phyloP scores from a whole-genome alignment of 2,888 invertebrate species.

The Drosophila recens region DNA sequence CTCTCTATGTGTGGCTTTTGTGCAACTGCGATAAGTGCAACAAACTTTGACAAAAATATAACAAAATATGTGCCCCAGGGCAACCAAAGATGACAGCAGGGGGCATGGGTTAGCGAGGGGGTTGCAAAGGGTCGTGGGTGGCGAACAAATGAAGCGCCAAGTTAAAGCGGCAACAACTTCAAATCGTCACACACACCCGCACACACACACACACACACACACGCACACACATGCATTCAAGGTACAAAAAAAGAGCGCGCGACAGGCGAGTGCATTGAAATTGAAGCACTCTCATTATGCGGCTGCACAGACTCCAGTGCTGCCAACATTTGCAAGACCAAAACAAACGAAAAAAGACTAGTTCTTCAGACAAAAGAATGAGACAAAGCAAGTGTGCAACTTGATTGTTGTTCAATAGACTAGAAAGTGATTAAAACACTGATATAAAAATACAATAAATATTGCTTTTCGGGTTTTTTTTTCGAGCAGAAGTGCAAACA shows the following conservation, averaged over 20 bases:
- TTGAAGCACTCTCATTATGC: slow-evolving; percentile 71
- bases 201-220: slow-evolving; percentile 22
- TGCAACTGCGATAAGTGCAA: slow-evolving; percentile 70
- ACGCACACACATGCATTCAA: slow-evolving; percentile 15
- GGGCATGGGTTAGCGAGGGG: not conserved
- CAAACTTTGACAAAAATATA: slow-evolving; percentile 73
- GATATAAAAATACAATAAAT: too few relatives aligned
- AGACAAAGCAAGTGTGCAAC: not conserved
- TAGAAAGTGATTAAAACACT: not conserved
- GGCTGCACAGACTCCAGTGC: slow-evolving; percentile 40
- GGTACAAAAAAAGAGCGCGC: slow-evolving; percentile 32
- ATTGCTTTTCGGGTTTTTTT: too few relatives aligned
- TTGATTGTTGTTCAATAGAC: not conserved
- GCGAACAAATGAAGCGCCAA: slow-evolving; percentile 53
- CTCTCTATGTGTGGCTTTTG: slow-evolving; percentile 30
- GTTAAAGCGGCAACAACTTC: slow-evolving; percentile 41
- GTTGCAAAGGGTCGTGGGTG: not conserved
- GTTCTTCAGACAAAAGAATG: not conserved
- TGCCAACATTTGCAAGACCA: slow-evolving; percentile 14
- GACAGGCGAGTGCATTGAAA: slow-evolving; percentile 55
- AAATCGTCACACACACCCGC: slow-evolving; percentile 40
- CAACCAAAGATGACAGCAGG: slow-evolving; percentile 2
- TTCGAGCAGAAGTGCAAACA: too few relatives aligned
- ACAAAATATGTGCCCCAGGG: too few relatives aligned
- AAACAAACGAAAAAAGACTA: slow-evolving; percentile 6